Conservation (phyloP, 1,140 invertebrate genomes). For the Macrosteles quadrilineatus region DNA sequence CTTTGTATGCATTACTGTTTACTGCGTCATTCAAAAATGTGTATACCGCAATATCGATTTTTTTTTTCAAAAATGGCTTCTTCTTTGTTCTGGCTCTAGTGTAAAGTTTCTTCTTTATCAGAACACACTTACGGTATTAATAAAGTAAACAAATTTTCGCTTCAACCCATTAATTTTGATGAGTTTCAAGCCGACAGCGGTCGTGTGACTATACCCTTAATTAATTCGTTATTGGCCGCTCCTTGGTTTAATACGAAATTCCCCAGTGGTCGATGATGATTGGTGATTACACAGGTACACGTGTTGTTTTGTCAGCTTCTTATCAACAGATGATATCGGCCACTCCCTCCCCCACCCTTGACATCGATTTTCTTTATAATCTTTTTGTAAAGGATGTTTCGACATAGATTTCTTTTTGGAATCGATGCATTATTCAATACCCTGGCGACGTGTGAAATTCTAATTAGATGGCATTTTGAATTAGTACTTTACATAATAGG, state of each 20-base stretch:
- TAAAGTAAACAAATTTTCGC: too few species aligned
- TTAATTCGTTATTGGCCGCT: slow-evolving; percentile 11
- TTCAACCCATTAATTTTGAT: too few species aligned
- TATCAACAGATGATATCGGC: neutral
- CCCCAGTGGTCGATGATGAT: neutral
- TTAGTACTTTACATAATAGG: too few species aligned
- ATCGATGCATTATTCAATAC: neutral
- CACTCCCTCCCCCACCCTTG: neutral
- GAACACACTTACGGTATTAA: too few species aligned
- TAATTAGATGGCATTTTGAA: slow-evolving; percentile 1
- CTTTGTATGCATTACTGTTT: too few species aligned
- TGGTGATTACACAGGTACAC: neutral
- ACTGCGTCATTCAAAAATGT: too few species aligned
- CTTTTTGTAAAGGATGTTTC: neutral
- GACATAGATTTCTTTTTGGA: neutral
- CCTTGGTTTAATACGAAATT: neutral
- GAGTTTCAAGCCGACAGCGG: too few species aligned
- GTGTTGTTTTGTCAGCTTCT: neutral
- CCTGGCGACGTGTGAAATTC: neutral
- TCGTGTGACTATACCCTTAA: neutral
- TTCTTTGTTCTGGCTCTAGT: too few species aligned
- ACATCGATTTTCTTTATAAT: slow-evolving; percentile 7
- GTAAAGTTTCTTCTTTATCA: too few species aligned
- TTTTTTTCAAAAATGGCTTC: too few species aligned
- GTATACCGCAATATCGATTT: too few species aligned